Base-by-base conservation (phyloP, 1,140 invertebrate genomes). In the Saxidomus purpurata region DNA sequence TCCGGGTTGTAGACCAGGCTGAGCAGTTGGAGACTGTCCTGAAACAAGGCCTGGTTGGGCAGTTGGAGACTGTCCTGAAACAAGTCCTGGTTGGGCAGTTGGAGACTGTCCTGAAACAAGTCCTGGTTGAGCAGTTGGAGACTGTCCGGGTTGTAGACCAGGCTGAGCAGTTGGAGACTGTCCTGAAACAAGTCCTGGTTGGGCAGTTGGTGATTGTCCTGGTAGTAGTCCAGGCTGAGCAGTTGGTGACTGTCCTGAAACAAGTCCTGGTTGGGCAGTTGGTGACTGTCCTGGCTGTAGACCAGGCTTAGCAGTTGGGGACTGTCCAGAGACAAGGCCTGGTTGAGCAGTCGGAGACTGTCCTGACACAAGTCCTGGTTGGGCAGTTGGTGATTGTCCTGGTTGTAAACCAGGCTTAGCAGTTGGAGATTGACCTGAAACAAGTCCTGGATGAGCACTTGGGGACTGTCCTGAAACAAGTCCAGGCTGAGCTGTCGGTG, bases 301-400 rank as follows among this genome's bases (percentile, higher is more conserved):
- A 38, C 61, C 28, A 0, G 71, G 77, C 15, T 81, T 49, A 59
- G 61, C 71, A 31, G 81, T 89, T 59, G 87, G 82, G 19, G 47
- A 49, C 25, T 76, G 19, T 52, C 61, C 81, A 15, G 81, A 69
- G 13, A 40, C 25, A 22, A 69, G 19, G 2, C 36, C 34, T 76
- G 87, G 87, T 36, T 69, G n/a, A 52, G 88, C 74, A 38, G 88
- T 77, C 40, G 88, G 80, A 63, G 71, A n/a, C n/a, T 52, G 43
- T 25, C 67, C 77, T 49, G 81, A 36, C 40, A 31, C 36, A 38
- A 59, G 52, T 38, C 43, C 38, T 76, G 89, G 89, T n/a, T 63
- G 38, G 4, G 85, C 77, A 36, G 89, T 87, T 38, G 84, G 89
- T 61, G 63, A 34, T 17, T 55, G 40, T 55, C 28, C 67, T 1